Evolutionary conservation across 2,113 vertebrate genomes (phyloP).

Genomic region (Oreochromis niloticus): DNA sequence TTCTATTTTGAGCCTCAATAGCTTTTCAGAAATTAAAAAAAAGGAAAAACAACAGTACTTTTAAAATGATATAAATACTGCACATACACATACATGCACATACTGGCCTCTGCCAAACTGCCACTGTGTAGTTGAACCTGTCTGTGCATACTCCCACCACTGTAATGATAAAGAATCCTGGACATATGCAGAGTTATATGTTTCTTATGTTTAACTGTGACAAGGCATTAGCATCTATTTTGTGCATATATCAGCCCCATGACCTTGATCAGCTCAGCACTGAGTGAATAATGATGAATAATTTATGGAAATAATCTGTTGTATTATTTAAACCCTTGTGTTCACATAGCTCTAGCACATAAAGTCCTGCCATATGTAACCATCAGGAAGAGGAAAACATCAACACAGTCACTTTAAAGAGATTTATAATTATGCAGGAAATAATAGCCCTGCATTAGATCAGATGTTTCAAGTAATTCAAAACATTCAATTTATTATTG

Average conservation of each 20-base stretch:
- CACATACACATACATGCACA: background rate
- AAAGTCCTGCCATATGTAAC: slow-evolving; percentile 1
- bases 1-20: background rate
- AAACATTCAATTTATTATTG: background rate
- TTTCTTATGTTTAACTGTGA: slow-evolving; percentile 29
- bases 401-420: background rate
- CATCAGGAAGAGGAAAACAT: background rate
- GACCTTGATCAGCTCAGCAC: slow-evolving; percentile 36
- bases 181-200: slow-evolving; percentile 18
- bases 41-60: background rate
- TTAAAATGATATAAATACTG: background rate
- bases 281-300: slow-evolving; percentile 34
- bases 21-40: background rate
- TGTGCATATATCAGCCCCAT: background rate
- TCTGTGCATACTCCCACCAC: background rate
- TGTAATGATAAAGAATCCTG: slow-evolving; percentile 18
- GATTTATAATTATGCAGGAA: background rate
- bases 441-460: background rate
- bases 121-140: background rate
- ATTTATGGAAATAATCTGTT: slow-evolving; percentile 43
- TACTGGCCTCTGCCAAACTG: slow-evolving; percentile 7
- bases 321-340: slow-evolving; percentile 14
- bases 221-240: slow-evolving; percentile 11
- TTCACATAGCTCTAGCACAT: slow-evolving; percentile 19
- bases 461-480: background rate